Base-by-base conservation (phyloP, 2,888 invertebrate genomes). In the Diaprepes abbreviatus region DNA sequence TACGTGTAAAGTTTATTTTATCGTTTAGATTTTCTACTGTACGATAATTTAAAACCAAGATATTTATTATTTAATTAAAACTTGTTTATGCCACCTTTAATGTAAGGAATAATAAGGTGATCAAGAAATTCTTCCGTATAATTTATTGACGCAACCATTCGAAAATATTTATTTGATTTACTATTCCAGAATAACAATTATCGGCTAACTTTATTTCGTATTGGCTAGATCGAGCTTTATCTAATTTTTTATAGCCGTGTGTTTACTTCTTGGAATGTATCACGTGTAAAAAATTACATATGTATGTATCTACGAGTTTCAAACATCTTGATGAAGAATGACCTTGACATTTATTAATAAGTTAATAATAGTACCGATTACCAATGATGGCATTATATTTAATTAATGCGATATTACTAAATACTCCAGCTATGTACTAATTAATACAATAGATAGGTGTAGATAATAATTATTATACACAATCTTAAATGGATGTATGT, bases 111-210 rank as follows among this genome's bases (percentile, higher is more conserved):
- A n/a, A 43, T 43, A 43, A 43, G 43, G 19, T 21, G 43, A 43
- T 3, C 19, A 21, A 43, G 43, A 43, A 43, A 43, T 43, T 43
- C 43, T 43, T 43, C 43, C 19, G 3, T 43, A 21, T 19, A n/a
- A n/a, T n/a, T n/a, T n/a, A n/a, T n/a, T 43, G 43, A 43, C 43
- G 43, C 1, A n/a, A 3, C 3, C 14, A n/a, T n/a, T 43, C n/a
- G 19, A 43, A 19, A 19, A 43, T 19, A 43, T 40, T 40, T 19
- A 43, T 43, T 19, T 19, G 2, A 14, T 19, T 21, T 21, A 43
- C 43, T 43, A 21, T 43, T 19, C n/a, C 10, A 43, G 43, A 43
- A 43, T 43, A 43, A 43, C 19, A 24, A 43, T 43, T 38, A 14
- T 16, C 6, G 9, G 5, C 9, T 43, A n/a, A 21, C 19, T 43